Evolutionary conservation across 2,888 invertebrate genomes (phyloP), one percentile per base, ranked within the genome.

Genomic region (Apotomis betuletana): DNA sequence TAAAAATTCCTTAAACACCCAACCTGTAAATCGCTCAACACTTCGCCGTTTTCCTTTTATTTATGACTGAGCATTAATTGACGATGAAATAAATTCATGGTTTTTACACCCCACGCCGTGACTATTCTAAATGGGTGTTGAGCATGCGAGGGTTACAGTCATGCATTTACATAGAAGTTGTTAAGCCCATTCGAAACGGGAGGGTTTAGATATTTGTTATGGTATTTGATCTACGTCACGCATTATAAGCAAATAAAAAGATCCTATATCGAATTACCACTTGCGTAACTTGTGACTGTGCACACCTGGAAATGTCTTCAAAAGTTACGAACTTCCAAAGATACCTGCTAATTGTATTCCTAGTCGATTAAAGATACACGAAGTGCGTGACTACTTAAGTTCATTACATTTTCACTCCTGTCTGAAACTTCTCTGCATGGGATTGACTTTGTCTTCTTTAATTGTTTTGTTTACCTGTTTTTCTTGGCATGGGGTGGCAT

Each of bases 41-140:
- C 72, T 72, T 64, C 55, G 63, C 58, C 63, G 72, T 68, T 72
- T 68, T 49, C 8, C 58, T 68, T 54, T 72, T 72, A 72, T 72
- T 72, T 72, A 72, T 72, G 68, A 63, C 13, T 59, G 57, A 68
- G 68, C 72, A 72, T 72, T 72, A 72, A 68, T 72, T 72, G 72
- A 58, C 58, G 67, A 72, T 72, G 67, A 72, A 72, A 72, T 72
- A 72, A 72, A 72, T 72, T 72, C 72, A 68, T 63, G 62, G 58
- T 68, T 72, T 72, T 72, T 72, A 72, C 72, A 72, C 72, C 68
- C 67, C 58, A 15, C 67, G 63, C 36, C 52, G 13, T 41, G 0
- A 49, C 49, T 10, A 49, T 59, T 72, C 46, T 46, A 71, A 72
- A 72, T 72, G 63, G 63, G 6, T 46, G 41, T 15, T 0, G 10